Percentiles rank a stretch among this genome's conserved stretches.
These are phyloP conservation scores for Coenonympha arcania DNA, from an alignment of 2,888 invertebrate species.

Conservation along the genomic window DNA sequence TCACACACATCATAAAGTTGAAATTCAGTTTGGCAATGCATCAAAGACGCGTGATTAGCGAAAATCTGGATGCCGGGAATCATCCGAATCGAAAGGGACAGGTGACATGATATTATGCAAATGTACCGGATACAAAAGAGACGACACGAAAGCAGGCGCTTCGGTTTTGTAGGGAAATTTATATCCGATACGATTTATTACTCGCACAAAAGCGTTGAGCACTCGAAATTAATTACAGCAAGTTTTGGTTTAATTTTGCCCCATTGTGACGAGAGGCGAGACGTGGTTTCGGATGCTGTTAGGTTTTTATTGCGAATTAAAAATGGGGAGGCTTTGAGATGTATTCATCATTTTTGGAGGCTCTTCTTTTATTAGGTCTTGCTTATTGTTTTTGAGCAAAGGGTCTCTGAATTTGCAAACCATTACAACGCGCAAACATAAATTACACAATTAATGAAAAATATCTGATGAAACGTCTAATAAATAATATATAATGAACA, in stretches of 20 bases:
- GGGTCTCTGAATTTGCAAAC: not conserved
- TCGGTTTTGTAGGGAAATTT: conserved; percentile 59
- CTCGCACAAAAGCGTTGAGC: conserved; percentile 73
- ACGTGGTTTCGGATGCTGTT: conserved; percentile 27
- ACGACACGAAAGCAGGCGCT: conserved; percentile 46
- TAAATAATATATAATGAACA: too few species aligned
- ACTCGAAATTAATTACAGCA: conserved; percentile 67
- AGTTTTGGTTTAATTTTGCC: conserved; percentile 37
- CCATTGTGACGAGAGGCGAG: conserved; percentile 28
- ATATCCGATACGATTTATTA: conserved; percentile 72
- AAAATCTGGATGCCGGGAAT: conserved; percentile 70
- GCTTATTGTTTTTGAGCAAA: not conserved
- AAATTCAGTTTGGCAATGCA: conserved; percentile 29
- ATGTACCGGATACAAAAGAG: conserved; percentile 49
- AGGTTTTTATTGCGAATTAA: conserved; percentile 29
- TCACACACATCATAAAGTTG: conserved; percentile 31
- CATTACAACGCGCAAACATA: not conserved
- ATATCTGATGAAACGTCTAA: too few species aligned
- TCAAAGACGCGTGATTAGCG: conserved; percentile 64
- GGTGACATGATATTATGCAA: conserved; percentile 67
- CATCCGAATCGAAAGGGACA: conserved; percentile 70
- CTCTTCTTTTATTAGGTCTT: not conserved
- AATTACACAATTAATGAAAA: too few species aligned
- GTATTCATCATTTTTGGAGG: not conserved
- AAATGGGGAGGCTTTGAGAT: not conserved